Conservation (phyloP, 1,140 invertebrate species). For the Ectropis grisescens region DNA sequence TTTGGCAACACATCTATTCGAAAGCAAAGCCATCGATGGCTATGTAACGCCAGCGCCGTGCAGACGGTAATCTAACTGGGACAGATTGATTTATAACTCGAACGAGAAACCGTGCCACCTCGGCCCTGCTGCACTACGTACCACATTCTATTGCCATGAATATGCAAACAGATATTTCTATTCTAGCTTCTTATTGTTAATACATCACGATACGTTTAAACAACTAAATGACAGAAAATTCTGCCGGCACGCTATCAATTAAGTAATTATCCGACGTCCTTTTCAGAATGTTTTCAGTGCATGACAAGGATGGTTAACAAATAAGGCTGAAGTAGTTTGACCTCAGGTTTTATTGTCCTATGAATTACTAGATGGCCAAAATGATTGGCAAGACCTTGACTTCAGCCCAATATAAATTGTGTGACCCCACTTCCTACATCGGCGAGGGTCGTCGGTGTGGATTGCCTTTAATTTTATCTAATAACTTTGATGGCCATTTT, state of each 20-base stretch:
- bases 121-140: slow-evolving; percentile 43
- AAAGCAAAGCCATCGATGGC: slow-evolving; percentile 43
- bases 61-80: slow-evolving; percentile 55
- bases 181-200: too few relatives aligned
- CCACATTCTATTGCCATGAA: slow-evolving; percentile 51
- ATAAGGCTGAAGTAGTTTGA: slow-evolving; percentile 16
- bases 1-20: slow-evolving; percentile 42
- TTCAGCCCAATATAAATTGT: slow-evolving; percentile 57
- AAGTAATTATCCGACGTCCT: too few relatives aligned
- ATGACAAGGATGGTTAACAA: too few relatives aligned
- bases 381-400: slow-evolving; percentile 59
- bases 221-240: too few relatives aligned
- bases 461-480: slow-evolving; percentile 25
- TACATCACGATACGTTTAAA: too few relatives aligned
- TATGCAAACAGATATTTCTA: slow-evolving; percentile 40
- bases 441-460: slow-evolving; percentile 38
- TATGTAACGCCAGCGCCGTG: slow-evolving; percentile 27
- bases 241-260: too few relatives aligned
- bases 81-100: slow-evolving; percentile 56
- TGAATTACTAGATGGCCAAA: slow-evolving; percentile 52
- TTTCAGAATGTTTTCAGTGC: too few relatives aligned
- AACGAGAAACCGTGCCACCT: slow-evolving; percentile 59
- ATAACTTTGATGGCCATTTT: slow-evolving; percentile 15
- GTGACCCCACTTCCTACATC: slow-evolving; percentile 55
- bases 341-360: slow-evolving; percentile 52